phyloP scores from a whole-genome alignment of 2,888 invertebrate species.

The Hydriomena furcata region DNA sequence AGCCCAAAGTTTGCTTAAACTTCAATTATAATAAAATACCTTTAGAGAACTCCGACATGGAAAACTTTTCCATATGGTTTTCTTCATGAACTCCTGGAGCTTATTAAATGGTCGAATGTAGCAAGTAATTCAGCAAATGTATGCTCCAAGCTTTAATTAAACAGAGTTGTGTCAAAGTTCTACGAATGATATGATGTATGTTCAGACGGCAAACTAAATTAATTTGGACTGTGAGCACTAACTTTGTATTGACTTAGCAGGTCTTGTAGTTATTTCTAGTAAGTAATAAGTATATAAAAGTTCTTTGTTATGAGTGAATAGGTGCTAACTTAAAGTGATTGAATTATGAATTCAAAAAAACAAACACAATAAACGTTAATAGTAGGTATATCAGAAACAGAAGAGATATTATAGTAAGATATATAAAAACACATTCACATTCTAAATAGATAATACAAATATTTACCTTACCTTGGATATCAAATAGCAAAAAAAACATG shows the following conservation, averaged over 20 bases:
- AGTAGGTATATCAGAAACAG: too few species aligned
- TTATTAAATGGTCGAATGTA: too few species aligned
- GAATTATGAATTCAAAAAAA: background rate
- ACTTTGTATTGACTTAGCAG: slow-evolving; percentile 18
- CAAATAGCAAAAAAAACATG: slow-evolving; percentile 19
- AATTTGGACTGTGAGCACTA: slow-evolving; percentile 19
- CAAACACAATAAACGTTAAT: too few species aligned
- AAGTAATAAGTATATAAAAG: too few species aligned
- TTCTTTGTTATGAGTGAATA: too few species aligned
- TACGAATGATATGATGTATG: slow-evolving; percentile 10
- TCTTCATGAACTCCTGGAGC: background rate
- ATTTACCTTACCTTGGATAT: slow-evolving; percentile 13
- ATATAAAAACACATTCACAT: slow-evolving; percentile 1
- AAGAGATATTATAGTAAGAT: too few species aligned
- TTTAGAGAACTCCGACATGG: slow-evolving; percentile 41
- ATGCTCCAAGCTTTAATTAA: background rate
- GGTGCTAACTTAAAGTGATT: too few species aligned
- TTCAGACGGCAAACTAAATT: slow-evolving; percentile 19
- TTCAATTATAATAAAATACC: slow-evolving; percentile 29
- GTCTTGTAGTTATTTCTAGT: slow-evolving; percentile 13
- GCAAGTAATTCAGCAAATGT: background rate
- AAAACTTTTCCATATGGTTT: slow-evolving; percentile 24
- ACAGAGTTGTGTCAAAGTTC: background rate
- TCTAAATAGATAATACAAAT: background rate
- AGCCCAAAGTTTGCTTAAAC: slow-evolving; percentile 27